Percentiles rank a stretch among this genome's conserved stretches.
These are phyloP conservation scores for Leuciscus idus DNA, from an alignment of 2,113 vertebrate genomes.

Conservation along the genomic window DNA sequence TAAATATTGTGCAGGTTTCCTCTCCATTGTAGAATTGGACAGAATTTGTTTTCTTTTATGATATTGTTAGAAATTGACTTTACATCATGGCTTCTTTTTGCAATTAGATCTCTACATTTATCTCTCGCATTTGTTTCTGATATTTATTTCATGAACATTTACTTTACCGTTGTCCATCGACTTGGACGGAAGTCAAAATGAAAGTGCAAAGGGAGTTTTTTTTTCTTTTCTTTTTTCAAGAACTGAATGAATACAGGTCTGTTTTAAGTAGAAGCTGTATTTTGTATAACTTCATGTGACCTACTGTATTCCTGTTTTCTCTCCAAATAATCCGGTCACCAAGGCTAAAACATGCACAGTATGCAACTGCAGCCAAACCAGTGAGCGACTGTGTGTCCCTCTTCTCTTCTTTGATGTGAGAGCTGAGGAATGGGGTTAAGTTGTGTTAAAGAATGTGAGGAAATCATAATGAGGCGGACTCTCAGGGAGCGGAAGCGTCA, in stretches of 20 bases:
- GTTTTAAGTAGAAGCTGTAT: background rate
- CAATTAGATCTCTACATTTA: background rate
- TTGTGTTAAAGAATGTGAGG: slow-evolving; percentile 74
- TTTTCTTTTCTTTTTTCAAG: background rate
- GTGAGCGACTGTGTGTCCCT: slow-evolving; percentile 33
- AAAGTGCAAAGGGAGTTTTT: background rate
- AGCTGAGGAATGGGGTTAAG: slow-evolving; percentile 71
- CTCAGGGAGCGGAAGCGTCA: slow-evolving; percentile 82
- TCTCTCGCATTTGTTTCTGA: background rate
- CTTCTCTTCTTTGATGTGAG: slow-evolving; percentile 70
- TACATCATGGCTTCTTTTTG: background rate
- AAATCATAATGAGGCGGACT: slow-evolving; percentile 77
- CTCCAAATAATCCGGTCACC: slow-evolving; percentile 23
- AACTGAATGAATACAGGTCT: background rate
- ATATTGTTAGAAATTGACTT: background rate
- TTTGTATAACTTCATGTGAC: background rate
- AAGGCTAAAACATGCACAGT: slow-evolving; percentile 32
- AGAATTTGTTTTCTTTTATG: background rate
- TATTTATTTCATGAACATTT: background rate
- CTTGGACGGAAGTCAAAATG: background rate
- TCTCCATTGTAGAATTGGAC: too few relatives aligned
- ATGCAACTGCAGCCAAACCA: slow-evolving; percentile 16
- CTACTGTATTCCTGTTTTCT: slow-evolving; percentile 18
- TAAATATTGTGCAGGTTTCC: background rate
- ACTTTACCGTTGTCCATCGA: background rate